Conservation (phyloP, 2,113 vertebrate genomes). For the Prietella phreatophila region DNA sequence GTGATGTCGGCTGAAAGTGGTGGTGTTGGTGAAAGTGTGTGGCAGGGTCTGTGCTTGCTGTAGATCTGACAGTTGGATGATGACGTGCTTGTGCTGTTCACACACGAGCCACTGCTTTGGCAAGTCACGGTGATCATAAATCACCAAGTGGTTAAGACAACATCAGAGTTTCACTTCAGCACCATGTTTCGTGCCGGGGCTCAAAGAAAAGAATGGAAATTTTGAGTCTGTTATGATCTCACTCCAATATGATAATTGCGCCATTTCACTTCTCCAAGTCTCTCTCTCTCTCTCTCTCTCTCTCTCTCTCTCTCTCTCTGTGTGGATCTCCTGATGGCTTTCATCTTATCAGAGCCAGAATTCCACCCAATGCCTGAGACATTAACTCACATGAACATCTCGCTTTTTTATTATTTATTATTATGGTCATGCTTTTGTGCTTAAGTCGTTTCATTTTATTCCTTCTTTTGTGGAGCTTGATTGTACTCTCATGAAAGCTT, state of each 20-base stretch:
- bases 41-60: not conserved
- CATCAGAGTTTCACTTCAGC: conserved; percentile 38
- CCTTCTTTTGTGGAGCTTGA: not conserved
- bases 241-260: conserved; percentile 41
- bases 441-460: not conserved
- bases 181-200: conserved; percentile 41
- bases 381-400: not conserved
- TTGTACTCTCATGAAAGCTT: not conserved
- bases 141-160: conserved; percentile 40
- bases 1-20: not conserved
- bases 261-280: conserved; percentile 8
- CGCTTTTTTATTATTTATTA: not conserved
- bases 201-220: conserved; percentile 39
- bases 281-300: not conserved
- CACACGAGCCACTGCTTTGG: conserved; percentile 41
- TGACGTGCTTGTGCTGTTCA: conserved; percentile 32
- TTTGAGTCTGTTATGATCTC: conserved; percentile 46
- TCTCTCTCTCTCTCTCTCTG: not conserved
- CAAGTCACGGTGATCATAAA: conserved; percentile 45
- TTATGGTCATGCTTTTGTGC: not conserved
- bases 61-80: conserved; percentile 44
- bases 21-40: not conserved
- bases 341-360: not conserved
- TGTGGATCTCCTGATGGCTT: not conserved
- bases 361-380: conserved; percentile 1